Evolutionary conservation across 2,797 vertebrate species (phyloP), one percentile per base, ranked within the genome.

Genomic region (Syncerus caffer): DNA sequence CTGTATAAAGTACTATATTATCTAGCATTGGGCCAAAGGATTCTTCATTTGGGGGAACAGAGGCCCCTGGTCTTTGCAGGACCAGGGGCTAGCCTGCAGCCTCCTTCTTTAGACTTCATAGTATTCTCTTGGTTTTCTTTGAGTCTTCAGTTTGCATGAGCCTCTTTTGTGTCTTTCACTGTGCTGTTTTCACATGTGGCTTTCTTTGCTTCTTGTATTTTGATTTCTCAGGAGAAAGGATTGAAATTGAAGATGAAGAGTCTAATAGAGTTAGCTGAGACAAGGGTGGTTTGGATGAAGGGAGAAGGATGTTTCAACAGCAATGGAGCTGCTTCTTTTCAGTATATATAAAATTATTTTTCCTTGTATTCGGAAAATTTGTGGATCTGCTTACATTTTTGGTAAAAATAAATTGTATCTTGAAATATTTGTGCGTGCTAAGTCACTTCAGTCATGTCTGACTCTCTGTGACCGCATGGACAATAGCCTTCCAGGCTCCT

Each of bases 221-320:
- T 96, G 64, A 23, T 47, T 93, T 85, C 53, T 93, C 7, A 31
- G 25, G 80, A 58, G 64, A 55, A 95, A 51, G 17, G 4, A 67
- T 60, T 71, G 78, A 85, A 55, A 76, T 14, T 45, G 29, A 86
- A 76, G 58, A 55, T 19, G 82, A 64, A 82, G 17, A 58, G n/a
- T 8, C 15, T 62, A 42, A 6, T 1, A 34, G 85, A 58, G 19
- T 55, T 15, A 31, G 1, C 17, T 17, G 55, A 57, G 27, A 38
- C 4, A 74, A 45, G 2, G 17, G 2, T 21, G 13, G 9, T 55
- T 38, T 50, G 15, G 60, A 45, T 50, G 50, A 51, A 10, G 45
- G 14, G 11, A 79, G 57, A 53, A 60, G n/a, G 82, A 62, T 6
- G 3, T 55, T 62, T 45, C 38, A 53, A 4, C 34, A 4, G 29